Evolutionary conservation across 2,797 vertebrate species (phyloP), one percentile per base, ranked within the genome.

Genomic region (Malacoctenus gilli): DNA sequence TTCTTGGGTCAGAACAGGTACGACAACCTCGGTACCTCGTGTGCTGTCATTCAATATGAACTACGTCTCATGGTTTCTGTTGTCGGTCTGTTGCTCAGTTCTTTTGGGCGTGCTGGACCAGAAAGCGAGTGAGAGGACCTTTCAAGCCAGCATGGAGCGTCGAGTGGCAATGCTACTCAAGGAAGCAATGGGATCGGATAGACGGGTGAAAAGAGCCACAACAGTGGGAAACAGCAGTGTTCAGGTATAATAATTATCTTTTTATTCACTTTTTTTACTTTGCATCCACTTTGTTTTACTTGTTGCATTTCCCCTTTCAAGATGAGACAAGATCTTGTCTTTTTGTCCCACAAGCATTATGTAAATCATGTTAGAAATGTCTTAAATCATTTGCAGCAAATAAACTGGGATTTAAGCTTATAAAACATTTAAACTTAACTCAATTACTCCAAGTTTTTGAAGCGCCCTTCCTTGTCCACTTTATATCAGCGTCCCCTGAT

Each of bases 1-100:
- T 37, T 97, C 96, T 8, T 99, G 97, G 97, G 92, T 99, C 55
- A 94, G 87, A 92, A 98, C 97, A 94, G 95, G 97, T 98, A 91
- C 23, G 13, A 8, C 21, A 1, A n/a, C 59, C 61, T 31, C 15
- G 28, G 9, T 21, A 64, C 11, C 39, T 44, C 4, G 7, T 16
- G 5, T 25, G 6, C 1, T 25, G 21, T 41, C 59, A 46, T 39
- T 32, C 8, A 48, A 19, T 1, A 5, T 10, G 38, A 1, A 19
- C 9, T 37, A 9, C 15, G 16, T 5, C 19, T 50, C 42, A 7
- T 61, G n/a, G n/a, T n/a, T n/a, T n/a, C n/a, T n/a, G 11, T 8
- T 58, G 10, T 77, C 12, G 70, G 37, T 72, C 34, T 49, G 1
- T 28, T 28, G 1, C 68, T 20, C 36, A 98, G 97, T 99, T 69